Evolutionary conservation across 2,888 invertebrate genomes (phyloP).

Genomic region (Tetrapedia diversipes): DNA sequence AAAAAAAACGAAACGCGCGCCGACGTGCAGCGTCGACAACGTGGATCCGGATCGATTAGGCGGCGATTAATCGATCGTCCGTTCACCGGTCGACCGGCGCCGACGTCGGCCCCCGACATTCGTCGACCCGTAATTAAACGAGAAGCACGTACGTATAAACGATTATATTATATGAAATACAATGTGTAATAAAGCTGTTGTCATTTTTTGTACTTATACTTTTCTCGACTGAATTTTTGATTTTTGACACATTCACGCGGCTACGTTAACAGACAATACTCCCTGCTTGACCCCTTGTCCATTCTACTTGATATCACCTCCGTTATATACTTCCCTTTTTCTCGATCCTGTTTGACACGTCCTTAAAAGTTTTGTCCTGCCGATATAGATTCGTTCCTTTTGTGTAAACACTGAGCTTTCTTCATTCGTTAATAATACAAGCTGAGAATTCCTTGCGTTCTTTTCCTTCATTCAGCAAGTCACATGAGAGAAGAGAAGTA

Average conservation of each 20-base stretch:
- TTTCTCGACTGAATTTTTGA: conserved; percentile 64
- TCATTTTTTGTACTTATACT: conserved; percentile 79
- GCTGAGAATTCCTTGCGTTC: background rate
- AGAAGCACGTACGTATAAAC: conserved; percentile 67
- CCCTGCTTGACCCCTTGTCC: background rate
- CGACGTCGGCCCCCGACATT: conserved; percentile 16
- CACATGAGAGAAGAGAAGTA: background rate
- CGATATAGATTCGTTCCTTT: conserved; percentile 1
- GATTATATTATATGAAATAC: conserved; percentile 71
- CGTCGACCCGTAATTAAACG: conserved; percentile 54
- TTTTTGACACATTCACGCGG: background rate
- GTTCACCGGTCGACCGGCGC: conserved; percentile 31
- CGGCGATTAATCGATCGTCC: conserved; percentile 39
- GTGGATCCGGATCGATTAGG: conserved; percentile 38
- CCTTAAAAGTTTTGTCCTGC: background rate
- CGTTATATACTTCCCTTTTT: background rate
- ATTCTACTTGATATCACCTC: background rate
- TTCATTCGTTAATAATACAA: too few relatives aligned
- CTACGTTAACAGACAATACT: conserved; percentile 36
- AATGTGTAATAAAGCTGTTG: conserved; percentile 76
- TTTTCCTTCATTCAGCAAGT: background rate
- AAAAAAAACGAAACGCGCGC: background rate
- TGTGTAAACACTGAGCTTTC: too few relatives aligned
- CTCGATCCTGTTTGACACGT: background rate
- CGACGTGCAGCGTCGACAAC: conserved; percentile 23